Base-by-base conservation (phyloP, 2,113 vertebrate species). In the Dicaeum eximium region DNA sequence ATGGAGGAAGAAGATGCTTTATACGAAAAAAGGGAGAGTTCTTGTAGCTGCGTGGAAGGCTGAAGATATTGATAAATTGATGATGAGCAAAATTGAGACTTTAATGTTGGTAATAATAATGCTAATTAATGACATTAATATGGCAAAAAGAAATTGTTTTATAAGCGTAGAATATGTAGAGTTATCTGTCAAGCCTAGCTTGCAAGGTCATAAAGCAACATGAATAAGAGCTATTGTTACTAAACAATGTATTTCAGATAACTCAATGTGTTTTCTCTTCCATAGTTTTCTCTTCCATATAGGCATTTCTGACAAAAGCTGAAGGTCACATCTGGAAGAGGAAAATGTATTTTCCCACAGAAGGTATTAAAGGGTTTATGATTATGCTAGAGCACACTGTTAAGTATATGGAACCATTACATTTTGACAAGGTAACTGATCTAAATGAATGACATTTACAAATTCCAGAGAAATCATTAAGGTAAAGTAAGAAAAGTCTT, bases 291-390 rank as follows among this genome's bases (percentile, higher is more conserved):
- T n/a, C n/a, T n/a, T n/a, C n/a, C n/a, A n/a, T 66, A 25, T 47
- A 91, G 69, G 30, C 37, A 62, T 89, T 95, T 95, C 88, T 92
- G 60, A 96, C 92, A 90, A 90, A 92, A 91, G 18, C 25, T 93
- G 78, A 97, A 96, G 90, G 93, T 96, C 93, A 95, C 69, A 95
- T 91, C 77, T 92, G 81, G 73, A 92, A 93, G 50, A 90, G 10
- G 33, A 90, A 66, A 96, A 93, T 90, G 51, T 88, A 93, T 97
- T 96, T 85, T 95, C 86, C 86, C 91, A 60, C 15, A 87, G 94
- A 97, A 93, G 58, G 86, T 88, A 95, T 77, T 96, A 94, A 95
- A 94, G 85, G 56, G 57, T 92, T 97, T 97, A 93, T 92, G 90
- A 92, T 96, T 96, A 93, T 90, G 74, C 88, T 85, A 74, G 60